phyloP scores from a whole-genome alignment of 1,140 invertebrate species.

The Habropoda laboriosa region DNA sequence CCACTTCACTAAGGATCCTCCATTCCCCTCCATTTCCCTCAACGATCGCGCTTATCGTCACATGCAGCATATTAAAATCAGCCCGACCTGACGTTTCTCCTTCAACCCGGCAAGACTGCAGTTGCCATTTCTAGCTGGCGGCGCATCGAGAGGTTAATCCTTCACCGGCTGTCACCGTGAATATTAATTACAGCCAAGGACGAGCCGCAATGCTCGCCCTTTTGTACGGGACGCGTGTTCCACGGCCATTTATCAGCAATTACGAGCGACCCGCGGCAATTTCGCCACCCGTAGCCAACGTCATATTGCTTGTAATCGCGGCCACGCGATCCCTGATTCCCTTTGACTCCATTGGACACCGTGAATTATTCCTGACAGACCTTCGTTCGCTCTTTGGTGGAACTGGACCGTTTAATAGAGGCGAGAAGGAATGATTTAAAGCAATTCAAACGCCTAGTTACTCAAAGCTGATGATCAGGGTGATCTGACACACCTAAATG shows the following conservation, averaged over 20 bases:
- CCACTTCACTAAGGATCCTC: neutral
- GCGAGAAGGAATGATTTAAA: neutral
- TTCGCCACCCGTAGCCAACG: neutral
- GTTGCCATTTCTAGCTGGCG: neutral
- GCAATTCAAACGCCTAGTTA: neutral
- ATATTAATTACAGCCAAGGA: slow-evolving; percentile 9
- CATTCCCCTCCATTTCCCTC: neutral
- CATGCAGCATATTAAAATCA: neutral
- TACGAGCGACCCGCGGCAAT: neutral
- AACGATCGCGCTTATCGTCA: neutral
- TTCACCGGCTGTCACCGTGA: neutral
- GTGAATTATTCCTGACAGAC: neutral
- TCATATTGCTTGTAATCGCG: neutral
- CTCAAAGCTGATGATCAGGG: too few relatives aligned
- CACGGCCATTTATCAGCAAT: slow-evolving; percentile 16
- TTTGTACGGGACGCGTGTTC: neutral
- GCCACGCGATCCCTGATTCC: neutral
- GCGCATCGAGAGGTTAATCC: neutral
- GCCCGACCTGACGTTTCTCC: neutral
- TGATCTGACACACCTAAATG: too few relatives aligned
- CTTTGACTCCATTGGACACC: neutral
- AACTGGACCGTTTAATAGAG: neutral
- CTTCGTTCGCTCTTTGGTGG: neutral
- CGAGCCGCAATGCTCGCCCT: neutral
- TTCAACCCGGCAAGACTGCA: too few relatives aligned